Percentiles rank a stretch among this genome's conserved stretches.
Conservation (phyloP, 2,113 vertebrate species). For the Triplophysa siluroides region DNA sequence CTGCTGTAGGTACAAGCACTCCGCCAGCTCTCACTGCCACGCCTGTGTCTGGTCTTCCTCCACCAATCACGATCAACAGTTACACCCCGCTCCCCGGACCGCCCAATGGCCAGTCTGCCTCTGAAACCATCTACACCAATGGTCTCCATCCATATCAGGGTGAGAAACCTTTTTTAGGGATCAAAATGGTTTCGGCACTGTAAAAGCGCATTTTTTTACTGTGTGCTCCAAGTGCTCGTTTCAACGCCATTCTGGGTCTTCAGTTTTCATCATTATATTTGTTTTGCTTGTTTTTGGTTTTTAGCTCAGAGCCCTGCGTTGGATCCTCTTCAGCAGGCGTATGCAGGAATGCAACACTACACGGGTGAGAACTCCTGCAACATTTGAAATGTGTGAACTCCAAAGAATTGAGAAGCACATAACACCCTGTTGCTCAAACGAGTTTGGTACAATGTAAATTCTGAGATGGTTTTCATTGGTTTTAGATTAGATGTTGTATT, state of each 20-base stretch:
- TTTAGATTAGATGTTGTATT: too few species aligned
- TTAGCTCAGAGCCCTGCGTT: conserved; percentile 89
- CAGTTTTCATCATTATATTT: neutral
- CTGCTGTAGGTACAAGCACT: conserved; percentile 81
- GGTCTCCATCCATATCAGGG: conserved; percentile 88
- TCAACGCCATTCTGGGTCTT: neutral
- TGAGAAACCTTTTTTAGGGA: conserved; percentile 50
- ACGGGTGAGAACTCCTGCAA: conserved; percentile 75
- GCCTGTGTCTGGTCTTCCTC: conserved; percentile 82
- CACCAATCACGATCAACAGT: conserved; percentile 81
- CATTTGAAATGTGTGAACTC: neutral
- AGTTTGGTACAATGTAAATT: too few species aligned
- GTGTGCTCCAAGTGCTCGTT: too few species aligned
- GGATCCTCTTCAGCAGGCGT: conserved; percentile 91
- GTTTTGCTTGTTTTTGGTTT: neutral
- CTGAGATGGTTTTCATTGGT: too few species aligned
- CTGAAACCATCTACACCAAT: conserved; percentile 84
- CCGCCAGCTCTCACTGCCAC: conserved; percentile 86
- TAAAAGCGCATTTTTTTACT: too few species aligned
- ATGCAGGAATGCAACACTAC: conserved; percentile 92
- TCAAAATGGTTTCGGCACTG: neutral
- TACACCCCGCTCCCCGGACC: conserved; percentile 81
- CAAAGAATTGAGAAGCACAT: neutral
- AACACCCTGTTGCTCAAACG: neutral
- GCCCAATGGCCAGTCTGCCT: conserved; percentile 80